These are phyloP conservation scores for Oreochromis mossambicus DNA, from an alignment of 2,797 vertebrate species.

Conservation along the genomic window DNA sequence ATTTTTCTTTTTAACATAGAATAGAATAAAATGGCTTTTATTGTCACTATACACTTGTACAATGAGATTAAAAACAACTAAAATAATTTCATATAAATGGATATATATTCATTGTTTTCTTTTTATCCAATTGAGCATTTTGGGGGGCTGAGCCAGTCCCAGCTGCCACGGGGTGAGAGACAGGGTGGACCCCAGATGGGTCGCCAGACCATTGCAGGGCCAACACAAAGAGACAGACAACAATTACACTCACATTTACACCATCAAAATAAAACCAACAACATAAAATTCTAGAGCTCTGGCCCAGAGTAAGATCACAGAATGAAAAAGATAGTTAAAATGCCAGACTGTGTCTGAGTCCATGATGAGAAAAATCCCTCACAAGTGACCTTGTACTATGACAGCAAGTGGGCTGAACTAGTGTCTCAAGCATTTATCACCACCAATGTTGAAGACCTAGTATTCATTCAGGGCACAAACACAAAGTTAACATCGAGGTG, in stretches of 20 bases:
- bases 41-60: neutral
- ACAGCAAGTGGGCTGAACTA: neutral
- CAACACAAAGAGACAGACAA: neutral
- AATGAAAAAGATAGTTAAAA: neutral
- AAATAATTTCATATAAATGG: neutral
- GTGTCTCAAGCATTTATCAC: constrained; percentile 29
- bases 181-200: neutral
- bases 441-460: neutral
- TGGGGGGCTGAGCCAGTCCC: accelerated
- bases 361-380: neutral
- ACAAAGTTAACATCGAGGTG: neutral
- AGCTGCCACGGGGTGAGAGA: neutral
- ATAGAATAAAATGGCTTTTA: neutral
- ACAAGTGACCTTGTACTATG: constrained; percentile 19
- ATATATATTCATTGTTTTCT: neutral
- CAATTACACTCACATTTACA: neutral
- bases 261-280: neutral
- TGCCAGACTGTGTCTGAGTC: neutral
- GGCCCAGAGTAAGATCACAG: neutral
- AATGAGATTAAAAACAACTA: neutral
- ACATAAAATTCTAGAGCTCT: neutral
- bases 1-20: neutral
- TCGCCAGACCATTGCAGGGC: neutral
- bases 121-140: neutral
- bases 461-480: neutral